phyloP scores from a whole-genome alignment of 2,113 vertebrate genomes.

The Python bivittatus region DNA sequence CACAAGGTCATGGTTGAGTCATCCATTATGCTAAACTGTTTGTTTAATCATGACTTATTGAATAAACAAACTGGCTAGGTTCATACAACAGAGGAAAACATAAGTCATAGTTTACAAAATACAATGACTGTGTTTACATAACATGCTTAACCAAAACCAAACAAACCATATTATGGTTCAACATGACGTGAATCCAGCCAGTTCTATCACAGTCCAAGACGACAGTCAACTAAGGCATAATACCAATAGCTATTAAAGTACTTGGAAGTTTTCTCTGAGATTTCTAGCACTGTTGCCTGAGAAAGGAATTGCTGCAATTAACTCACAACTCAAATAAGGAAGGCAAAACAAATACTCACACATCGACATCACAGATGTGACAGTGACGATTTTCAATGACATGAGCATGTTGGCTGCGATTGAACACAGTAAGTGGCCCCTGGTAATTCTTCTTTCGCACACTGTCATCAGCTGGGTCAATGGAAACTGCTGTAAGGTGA shows the following conservation, averaged over 20 bases:
- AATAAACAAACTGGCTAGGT: background rate
- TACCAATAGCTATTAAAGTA: background rate
- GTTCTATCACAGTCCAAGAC: background rate
- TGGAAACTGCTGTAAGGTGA: slow-evolving; percentile 88
- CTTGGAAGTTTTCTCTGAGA: background rate
- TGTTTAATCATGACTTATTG: background rate
- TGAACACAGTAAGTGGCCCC: slow-evolving; percentile 84
- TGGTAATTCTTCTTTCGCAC: slow-evolving; percentile 83
- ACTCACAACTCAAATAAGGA: background rate
- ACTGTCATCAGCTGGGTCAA: slow-evolving; percentile 91
- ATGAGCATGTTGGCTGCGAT: slow-evolving; percentile 85
- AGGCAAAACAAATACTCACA: slow-evolving; percentile 81
- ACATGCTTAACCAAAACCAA: background rate
- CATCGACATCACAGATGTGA: slow-evolving; percentile 94
- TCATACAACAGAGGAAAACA: background rate
- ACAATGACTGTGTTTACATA: background rate
- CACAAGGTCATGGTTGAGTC: background rate
- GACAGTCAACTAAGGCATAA: background rate
- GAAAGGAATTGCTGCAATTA: background rate
- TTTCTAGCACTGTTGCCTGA: background rate
- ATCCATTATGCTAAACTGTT: background rate
- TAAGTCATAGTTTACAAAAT: background rate
- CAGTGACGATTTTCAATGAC: slow-evolving; percentile 98
- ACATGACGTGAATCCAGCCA: background rate
- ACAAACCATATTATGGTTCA: background rate